Percentiles rank a stretch among this genome's conserved stretches.
These are phyloP conservation scores for Acleris holmiana DNA, from an alignment of 2,888 invertebrate genomes.

Conservation along the genomic window DNA sequence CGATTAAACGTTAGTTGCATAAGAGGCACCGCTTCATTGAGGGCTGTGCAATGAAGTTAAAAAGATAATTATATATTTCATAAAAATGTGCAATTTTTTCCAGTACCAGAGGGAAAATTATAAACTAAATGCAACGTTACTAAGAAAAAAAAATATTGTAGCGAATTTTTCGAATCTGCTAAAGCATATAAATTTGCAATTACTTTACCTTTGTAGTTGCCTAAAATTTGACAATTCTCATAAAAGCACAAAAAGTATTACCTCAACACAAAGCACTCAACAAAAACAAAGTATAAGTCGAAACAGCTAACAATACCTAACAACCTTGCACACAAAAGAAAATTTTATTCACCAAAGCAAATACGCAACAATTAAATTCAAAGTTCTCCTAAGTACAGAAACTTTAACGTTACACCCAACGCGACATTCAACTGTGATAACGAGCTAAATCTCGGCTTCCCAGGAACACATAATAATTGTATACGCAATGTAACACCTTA, in stretches of 20 bases:
- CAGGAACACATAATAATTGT: slow-evolving; percentile 44
- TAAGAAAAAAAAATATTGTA: too few species aligned
- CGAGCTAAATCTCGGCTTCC: slow-evolving; percentile 42
- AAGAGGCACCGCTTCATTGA: too few species aligned
- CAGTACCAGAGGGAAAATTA: too few species aligned
- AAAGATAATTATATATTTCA: too few species aligned
- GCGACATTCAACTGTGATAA: slow-evolving; percentile 41
- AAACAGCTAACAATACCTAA: neutral
- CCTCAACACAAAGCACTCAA: too few species aligned
- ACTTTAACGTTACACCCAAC: slow-evolving; percentile 40
- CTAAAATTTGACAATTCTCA: neutral
- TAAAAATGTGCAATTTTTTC: too few species aligned
- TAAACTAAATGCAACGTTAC: too few species aligned
- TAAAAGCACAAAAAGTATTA: too few species aligned
- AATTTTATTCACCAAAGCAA: slow-evolving; percentile 14
- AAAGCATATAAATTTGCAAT: neutral
- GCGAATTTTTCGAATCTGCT: too few species aligned
- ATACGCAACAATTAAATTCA: slow-evolving; percentile 23
- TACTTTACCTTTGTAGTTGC: too few species aligned
- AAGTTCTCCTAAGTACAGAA: slow-evolving; percentile 34
- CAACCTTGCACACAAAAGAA: slow-evolving; percentile 1
- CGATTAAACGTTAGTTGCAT: too few species aligned
- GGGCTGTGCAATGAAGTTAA: too few species aligned
- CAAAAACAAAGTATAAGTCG: neutral
- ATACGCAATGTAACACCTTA: slow-evolving; percentile 46